Evolutionary conservation across 2,888 invertebrate species (phyloP), one percentile per base, ranked within the genome.

Genomic region (Phalera bucephala): DNA sequence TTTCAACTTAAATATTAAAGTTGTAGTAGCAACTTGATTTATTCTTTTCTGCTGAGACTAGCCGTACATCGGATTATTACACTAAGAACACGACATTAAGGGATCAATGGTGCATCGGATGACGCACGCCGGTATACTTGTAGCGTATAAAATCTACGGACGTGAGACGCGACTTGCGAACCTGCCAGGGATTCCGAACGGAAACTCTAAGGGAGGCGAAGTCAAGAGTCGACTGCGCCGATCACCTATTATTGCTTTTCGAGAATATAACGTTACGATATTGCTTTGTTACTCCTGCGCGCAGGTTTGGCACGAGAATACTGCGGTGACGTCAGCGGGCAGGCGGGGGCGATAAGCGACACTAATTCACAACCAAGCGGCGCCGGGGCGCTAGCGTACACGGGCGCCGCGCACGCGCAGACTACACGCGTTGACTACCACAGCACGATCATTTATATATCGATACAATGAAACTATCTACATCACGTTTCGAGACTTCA

Each of bases 301-400:
- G 46, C 43, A 50, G 50, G 48, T 56, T 80, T 78, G 82, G 82
- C 81, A 80, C 80, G 72, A 70, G 63, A 67, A 74, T 67, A 74
- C 72, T 72, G 69, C 47, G 45, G 45, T 42, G 38, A 35, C 48
- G 58, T 41, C 43, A 44, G 36, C 41, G 40, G 15, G 31, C 46
- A 44, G 40, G 40, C 41, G 47, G 49, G 49, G 47, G 64, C 53
- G 54, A 47, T 52, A 68, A 67, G 77, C 80, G 72, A 71, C 69
- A 65, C 68, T 74, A 80, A 74, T 72, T 84, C 85, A 85, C 85
- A 86, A 86, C 85, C 85, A 74, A 75, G 75, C 78, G 64, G 64
- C 70, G 72, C 70, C 62, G 55, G 49, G 52, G 48, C 42, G 60
- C 73, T 6, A 27, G 5, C 3, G 6, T 7, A 8, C 11, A 4